A percentile compares a stretch with the other conserved stretches of the same genome.
Conservation (phyloP, 1,140 invertebrate genomes). For the Anastrepha ludens region DNA sequence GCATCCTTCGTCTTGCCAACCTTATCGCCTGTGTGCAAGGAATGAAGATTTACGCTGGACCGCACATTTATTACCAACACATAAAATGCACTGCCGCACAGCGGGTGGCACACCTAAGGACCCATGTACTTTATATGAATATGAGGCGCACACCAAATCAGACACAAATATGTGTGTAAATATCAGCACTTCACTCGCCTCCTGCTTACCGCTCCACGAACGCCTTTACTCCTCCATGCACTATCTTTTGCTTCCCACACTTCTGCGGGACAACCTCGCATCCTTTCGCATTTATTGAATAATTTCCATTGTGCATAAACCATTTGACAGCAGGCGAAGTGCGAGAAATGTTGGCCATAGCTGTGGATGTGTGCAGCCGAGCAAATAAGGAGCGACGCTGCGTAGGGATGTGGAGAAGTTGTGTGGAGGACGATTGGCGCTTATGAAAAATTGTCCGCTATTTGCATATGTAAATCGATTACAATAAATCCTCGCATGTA, state of each 20-base stretch:
- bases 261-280: not conserved
- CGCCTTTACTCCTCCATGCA: not conserved
- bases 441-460: constrained; percentile 74
- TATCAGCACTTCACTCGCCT: not conserved
- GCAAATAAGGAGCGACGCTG: not conserved
- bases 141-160: not conserved
- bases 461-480: constrained; percentile 74
- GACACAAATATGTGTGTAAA: not conserved
- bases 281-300: constrained; percentile 67
- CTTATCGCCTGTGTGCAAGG: not conserved
- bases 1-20: not conserved
- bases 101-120: not conserved
- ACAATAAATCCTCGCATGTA: constrained; percentile 69
- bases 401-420: not conserved
- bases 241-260: not conserved
- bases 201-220: not conserved
- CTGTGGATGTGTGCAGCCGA: not conserved
- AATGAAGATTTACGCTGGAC: not conserved
- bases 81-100: constrained; percentile 15
- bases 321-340: constrained; percentile 49
- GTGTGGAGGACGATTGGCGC: constrained; percentile 1
- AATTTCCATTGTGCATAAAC: constrained; percentile 70
- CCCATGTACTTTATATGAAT: not conserved
- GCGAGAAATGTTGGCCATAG: constrained; percentile 13
- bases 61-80: constrained; percentile 21